Percentiles rank a stretch among this genome's conserved stretches.
Evolutionary conservation across 2,888 invertebrate genomes (phyloP).

Genomic region (Amiota mariae): DNA sequence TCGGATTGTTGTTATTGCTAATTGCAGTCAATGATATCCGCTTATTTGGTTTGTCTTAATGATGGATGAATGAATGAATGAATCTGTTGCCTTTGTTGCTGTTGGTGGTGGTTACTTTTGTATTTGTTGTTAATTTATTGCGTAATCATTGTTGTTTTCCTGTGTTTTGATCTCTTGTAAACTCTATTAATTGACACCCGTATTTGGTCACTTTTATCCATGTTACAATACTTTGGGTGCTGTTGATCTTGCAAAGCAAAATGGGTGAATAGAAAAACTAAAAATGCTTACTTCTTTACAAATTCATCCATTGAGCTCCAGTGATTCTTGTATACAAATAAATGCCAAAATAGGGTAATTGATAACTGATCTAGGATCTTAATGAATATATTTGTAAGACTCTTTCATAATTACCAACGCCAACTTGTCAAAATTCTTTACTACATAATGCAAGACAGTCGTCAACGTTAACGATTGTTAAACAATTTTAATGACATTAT

Average conservation of each 20-base stretch:
- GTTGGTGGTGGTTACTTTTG: neutral
- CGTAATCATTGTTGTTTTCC: slow-evolving; percentile 16
- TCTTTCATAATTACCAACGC: neutral
- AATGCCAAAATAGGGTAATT: too few relatives aligned
- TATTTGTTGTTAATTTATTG: slow-evolving; percentile 18
- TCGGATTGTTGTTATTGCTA: slow-evolving; percentile 29
- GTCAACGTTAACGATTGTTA: slow-evolving; percentile 4
- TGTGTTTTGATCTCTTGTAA: slow-evolving; percentile 46
- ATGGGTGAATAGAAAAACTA: too few relatives aligned
- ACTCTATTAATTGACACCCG: slow-evolving; percentile 59
- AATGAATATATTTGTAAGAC: neutral
- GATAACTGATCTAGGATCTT: too few relatives aligned
- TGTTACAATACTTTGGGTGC: slow-evolving; percentile 46
- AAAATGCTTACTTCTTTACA: too few relatives aligned
- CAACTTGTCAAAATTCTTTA: neutral
- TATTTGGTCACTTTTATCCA: slow-evolving; percentile 50
- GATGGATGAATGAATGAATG: slow-evolving; percentile 39
- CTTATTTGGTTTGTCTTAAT: slow-evolving; percentile 49
- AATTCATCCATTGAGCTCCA: too few relatives aligned
- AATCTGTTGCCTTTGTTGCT: slow-evolving; percentile 27
- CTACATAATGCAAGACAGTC: slow-evolving; percentile 2
- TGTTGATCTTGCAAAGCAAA: slow-evolving; percentile 45
- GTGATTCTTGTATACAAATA: too few relatives aligned
- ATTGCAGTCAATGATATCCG: slow-evolving; percentile 43
- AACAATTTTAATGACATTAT: slow-evolving; percentile 29